Evolutionary conservation across 1,140 invertebrate species (phyloP).

Genomic region (Megalopta genalis): DNA sequence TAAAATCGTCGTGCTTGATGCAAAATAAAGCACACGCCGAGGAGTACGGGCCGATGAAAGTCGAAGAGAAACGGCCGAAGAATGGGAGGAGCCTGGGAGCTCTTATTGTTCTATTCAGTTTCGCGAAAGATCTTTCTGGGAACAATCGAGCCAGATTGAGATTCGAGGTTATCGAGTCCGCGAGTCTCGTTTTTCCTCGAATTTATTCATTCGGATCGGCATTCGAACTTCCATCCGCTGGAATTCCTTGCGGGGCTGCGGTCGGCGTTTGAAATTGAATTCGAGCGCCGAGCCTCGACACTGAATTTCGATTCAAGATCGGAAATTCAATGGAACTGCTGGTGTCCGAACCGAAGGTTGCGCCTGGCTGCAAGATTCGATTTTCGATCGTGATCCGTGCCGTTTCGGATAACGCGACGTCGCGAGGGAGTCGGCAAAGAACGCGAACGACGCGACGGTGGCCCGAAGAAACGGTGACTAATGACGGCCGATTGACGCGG

Average conservation of each 20-base stretch:
- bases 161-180: too few relatives aligned
- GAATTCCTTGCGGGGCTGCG: too few relatives aligned
- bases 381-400: background rate
- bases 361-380: too few relatives aligned
- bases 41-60: slow-evolving; percentile 34
- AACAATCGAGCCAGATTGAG: background rate
- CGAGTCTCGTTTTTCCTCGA: too few relatives aligned
- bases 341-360: too few relatives aligned
- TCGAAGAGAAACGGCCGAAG: slow-evolving; percentile 12
- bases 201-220: too few relatives aligned
- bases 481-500: background rate
- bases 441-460: background rate
- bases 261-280: too few relatives aligned
- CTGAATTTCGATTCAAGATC: too few relatives aligned
- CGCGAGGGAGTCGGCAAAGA: background rate
- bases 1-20: background rate
- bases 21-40: slow-evolving; percentile 23
- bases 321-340: too few relatives aligned
- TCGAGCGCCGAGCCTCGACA: too few relatives aligned
- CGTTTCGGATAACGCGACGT: background rate
- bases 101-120: background rate
- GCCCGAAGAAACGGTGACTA: background rate
- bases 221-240: too few relatives aligned
- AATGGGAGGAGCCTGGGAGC: background rate
- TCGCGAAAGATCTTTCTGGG: background rate